phyloP scores from a whole-genome alignment of 2,113 vertebrate genomes.

The Pyxicephalus adspersus region DNA sequence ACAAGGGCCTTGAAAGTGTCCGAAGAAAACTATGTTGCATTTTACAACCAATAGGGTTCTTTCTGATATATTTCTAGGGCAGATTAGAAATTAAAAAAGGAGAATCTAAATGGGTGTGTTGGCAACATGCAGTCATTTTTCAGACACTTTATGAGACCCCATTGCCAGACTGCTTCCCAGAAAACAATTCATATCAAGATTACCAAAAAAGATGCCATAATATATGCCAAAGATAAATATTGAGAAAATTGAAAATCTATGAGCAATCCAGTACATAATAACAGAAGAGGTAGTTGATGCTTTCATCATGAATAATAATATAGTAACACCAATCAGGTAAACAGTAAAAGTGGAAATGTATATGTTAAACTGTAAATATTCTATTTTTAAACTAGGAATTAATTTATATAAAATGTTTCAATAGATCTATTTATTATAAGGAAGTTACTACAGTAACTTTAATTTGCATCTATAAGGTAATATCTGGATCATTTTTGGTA shows the following conservation, averaged over 20 bases:
- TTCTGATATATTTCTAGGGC: too few relatives aligned
- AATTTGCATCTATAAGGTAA: neutral
- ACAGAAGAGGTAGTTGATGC: slow-evolving; percentile 41
- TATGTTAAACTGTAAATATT: neutral
- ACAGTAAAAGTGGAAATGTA: neutral
- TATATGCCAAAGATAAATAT: neutral
- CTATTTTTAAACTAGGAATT: neutral
- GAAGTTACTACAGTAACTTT: neutral
- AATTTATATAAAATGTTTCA: neutral
- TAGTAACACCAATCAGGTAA: neutral
- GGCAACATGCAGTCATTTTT: too few relatives aligned
- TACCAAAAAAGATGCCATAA: too few relatives aligned
- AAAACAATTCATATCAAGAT: too few relatives aligned
- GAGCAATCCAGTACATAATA: slow-evolving; percentile 3
- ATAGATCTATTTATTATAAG: neutral
- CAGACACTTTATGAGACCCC: too few relatives aligned
- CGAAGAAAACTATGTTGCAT: too few relatives aligned
- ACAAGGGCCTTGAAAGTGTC: too few relatives aligned
- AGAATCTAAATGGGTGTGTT: too few relatives aligned
- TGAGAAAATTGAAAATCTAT: neutral
- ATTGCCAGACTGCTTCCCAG: too few relatives aligned
- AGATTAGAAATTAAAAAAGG: too few relatives aligned
- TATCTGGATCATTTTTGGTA: slow-evolving; percentile 1
- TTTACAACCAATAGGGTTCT: too few relatives aligned
- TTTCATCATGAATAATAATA: slow-evolving; percentile 31